These are phyloP conservation scores for Nasua narica DNA, from an alignment of 2,797 vertebrate genomes.

Conservation along the genomic window DNA sequence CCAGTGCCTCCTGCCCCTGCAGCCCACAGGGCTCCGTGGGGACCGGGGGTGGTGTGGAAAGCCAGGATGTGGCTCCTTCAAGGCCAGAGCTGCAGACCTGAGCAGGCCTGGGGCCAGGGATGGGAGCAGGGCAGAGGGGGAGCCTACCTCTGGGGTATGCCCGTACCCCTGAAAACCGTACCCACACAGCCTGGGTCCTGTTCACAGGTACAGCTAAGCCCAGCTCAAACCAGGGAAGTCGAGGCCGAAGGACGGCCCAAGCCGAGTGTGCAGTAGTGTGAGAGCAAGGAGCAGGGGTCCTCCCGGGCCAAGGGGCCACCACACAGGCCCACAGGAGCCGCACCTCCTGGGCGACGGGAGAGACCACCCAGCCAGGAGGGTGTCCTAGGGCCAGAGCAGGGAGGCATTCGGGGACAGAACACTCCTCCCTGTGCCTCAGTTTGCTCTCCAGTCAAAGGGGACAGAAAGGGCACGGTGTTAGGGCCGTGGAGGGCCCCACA, in stretches of 20 bases:
- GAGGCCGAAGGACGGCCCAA: neutral
- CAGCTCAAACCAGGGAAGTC: neutral
- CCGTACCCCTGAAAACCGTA: neutral
- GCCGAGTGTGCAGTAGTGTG: neutral
- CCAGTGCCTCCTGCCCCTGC: neutral
- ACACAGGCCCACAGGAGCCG: neutral
- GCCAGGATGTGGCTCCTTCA: neutral
- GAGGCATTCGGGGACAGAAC: neutral
- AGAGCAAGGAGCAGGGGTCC: neutral
- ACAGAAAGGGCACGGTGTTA: neutral
- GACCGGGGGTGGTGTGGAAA: neutral
- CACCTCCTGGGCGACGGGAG: neutral
- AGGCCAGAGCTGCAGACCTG: neutral
- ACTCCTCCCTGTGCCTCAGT: neutral
- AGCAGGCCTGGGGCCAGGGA: neutral
- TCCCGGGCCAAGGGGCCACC: rapidly evolving
- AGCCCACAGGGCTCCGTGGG: neutral
- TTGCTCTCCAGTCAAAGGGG: neutral
- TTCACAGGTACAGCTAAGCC: neutral
- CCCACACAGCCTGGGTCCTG: neutral
- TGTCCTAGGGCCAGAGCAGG: neutral
- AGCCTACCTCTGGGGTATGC: neutral
- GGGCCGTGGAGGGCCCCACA: rapidly evolving
- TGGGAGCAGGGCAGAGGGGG: neutral
- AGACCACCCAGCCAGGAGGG: too few relatives aligned